These are phyloP conservation scores for Heliconius hewitsoni DNA, from an alignment of 1,140 invertebrate species.

Conservation along the genomic window DNA sequence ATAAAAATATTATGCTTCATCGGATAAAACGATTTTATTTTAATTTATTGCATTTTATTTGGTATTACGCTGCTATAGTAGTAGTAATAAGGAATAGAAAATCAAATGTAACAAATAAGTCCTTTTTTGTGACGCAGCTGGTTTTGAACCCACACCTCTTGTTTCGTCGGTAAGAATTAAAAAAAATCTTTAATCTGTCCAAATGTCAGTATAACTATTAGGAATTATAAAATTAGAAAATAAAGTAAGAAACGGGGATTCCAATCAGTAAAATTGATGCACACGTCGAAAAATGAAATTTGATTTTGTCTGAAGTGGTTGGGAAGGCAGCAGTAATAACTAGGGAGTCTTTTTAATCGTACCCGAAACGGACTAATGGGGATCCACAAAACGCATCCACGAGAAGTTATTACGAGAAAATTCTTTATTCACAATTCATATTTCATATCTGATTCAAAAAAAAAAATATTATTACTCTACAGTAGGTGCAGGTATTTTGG, in stretches of 20 bases:
- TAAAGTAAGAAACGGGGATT: background rate
- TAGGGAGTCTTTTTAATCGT: conserved; percentile 14
- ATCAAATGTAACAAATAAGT: too few species aligned
- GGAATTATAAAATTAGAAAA: background rate
- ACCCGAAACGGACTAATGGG: conserved; percentile 7
- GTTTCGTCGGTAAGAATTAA: too few species aligned
- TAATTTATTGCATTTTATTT: too few species aligned
- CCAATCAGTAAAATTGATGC: conserved; percentile 1
- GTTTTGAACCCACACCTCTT: too few species aligned
- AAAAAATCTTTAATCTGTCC: background rate
- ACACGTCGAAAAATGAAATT: conserved; percentile 15
- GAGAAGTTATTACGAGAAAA: background rate
- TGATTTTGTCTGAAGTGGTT: conserved; percentile 20
- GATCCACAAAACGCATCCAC: background rate
- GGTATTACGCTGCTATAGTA: too few species aligned
- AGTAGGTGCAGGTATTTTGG: too few species aligned
- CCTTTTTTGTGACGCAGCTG: too few species aligned
- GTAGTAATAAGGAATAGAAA: too few species aligned
- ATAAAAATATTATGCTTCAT: too few species aligned
- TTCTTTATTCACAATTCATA: conserved; percentile 7
- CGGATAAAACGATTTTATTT: too few species aligned
- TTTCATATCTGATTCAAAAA: background rate
- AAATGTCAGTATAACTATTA: background rate
- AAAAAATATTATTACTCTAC: too few species aligned
- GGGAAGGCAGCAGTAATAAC: conserved; percentile 16